A percentile compares a stretch with the other conserved stretches of the same genome.
phyloP scores from a whole-genome alignment of 2,888 invertebrate species.

The Oxyteleia sp. region DNA sequence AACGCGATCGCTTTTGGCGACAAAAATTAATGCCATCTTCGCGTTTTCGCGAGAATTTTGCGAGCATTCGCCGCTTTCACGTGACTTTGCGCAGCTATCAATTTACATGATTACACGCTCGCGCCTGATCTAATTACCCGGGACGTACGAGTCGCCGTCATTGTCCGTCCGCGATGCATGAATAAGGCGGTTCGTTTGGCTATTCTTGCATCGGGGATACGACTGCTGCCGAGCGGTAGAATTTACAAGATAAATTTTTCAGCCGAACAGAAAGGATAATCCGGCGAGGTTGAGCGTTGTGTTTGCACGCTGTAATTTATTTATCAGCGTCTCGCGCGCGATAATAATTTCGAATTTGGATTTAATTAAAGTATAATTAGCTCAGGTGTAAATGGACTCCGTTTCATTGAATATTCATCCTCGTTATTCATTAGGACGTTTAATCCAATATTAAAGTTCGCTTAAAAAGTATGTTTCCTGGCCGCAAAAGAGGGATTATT shows the following conservation, averaged over 20 bases:
- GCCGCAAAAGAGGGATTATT: constrained; percentile 46
- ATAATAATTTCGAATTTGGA: constrained; percentile 48
- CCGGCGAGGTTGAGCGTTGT: not conserved
- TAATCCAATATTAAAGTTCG: constrained; percentile 53
- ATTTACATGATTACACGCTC: constrained; percentile 73
- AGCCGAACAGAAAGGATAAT: not conserved
- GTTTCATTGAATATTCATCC: constrained; percentile 61
- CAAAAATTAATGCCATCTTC: constrained; percentile 53
- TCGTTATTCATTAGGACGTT: constrained; percentile 54
- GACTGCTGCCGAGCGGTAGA: constrained; percentile 7
- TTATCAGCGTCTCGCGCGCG: constrained; percentile 26
- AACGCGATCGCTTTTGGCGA: constrained; percentile 15
- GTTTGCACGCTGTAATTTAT: constrained; percentile 27
- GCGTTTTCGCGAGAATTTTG: constrained; percentile 14
- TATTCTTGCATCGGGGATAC: constrained; percentile 22
- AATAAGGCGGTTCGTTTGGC: constrained; percentile 22
- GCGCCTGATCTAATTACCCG: constrained; percentile 64
- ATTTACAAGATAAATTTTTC: constrained; percentile 10
- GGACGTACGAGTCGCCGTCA: constrained; percentile 43
- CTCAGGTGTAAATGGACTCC: constrained; percentile 58
- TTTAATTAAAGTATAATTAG: constrained; percentile 65
- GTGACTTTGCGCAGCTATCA: constrained; percentile 54
- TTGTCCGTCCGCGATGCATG: constrained; percentile 49
- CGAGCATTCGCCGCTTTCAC: constrained; percentile 13
- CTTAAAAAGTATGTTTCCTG: constrained; percentile 52